A percentile compares a stretch with the other conserved stretches of the same genome.
phyloP scores from a whole-genome alignment of 2,797 vertebrate species.

The Rhynchotus rufescens region DNA sequence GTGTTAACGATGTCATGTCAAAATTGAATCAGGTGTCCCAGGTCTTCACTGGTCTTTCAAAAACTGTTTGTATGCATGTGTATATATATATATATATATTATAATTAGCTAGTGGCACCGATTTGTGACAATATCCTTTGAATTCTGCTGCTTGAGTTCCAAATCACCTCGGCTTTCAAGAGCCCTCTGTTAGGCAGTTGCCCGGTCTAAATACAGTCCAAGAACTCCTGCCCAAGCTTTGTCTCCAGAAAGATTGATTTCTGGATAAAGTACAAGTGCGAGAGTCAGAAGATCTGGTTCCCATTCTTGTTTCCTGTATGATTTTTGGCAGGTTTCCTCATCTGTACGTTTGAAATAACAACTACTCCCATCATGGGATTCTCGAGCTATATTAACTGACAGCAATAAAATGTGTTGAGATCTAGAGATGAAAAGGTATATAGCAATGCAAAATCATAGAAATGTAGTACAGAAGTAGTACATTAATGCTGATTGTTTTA shows the following conservation, averaged over 20 bases:
- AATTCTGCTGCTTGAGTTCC: not conserved
- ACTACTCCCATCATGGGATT: slow-evolving; percentile 49
- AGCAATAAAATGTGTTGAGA: slow-evolving; percentile 51
- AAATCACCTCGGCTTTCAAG: not conserved
- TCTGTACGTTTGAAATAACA: slow-evolving; percentile 43
- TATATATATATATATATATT: not conserved
- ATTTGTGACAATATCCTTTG: not conserved
- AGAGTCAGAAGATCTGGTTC: slow-evolving; percentile 56
- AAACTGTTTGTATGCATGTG: not conserved
- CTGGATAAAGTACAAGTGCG: not conserved
- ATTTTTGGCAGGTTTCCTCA: slow-evolving; percentile 55
- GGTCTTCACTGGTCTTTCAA: not conserved
- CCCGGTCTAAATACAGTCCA: not conserved
- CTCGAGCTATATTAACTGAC: slow-evolving; percentile 36
- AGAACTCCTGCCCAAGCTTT: not conserved
- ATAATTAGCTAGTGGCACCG: not conserved
- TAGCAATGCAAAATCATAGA: not conserved
- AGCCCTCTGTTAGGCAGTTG: not conserved
- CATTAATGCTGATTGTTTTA: not conserved
- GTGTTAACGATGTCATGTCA: not conserved
- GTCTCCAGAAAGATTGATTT: slow-evolving; percentile 49
- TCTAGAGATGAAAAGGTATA: slow-evolving; percentile 16
- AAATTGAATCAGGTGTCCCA: not conserved
- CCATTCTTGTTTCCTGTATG: slow-evolving; percentile 57
- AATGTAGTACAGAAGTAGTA: not conserved